phyloP scores from a whole-genome alignment of 2,888 invertebrate genomes.

The Microplitis manilae region DNA sequence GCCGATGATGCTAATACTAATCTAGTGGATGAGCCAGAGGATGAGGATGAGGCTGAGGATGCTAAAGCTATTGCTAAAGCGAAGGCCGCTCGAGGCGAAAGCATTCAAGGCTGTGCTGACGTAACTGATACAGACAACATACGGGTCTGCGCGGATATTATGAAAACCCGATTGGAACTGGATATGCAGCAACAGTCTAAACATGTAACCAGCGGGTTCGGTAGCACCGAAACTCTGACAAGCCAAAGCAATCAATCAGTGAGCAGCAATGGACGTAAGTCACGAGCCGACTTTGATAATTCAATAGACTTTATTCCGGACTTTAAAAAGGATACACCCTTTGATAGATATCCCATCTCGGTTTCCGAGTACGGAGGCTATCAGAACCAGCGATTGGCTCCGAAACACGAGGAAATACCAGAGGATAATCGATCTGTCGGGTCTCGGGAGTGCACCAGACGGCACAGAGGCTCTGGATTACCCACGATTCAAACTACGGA shows the following conservation, averaged over 20 bases:
- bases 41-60: constrained; percentile 34
- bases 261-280: constrained; percentile 62
- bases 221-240: constrained; percentile 67
- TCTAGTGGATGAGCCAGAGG: constrained; percentile 48
- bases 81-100: not conserved
- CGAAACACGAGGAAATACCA: not conserved
- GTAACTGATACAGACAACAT: not conserved
- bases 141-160: constrained; percentile 1
- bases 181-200: not conserved
- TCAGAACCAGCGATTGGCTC: too few relatives aligned
- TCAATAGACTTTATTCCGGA: constrained; percentile 55
- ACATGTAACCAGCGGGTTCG: constrained; percentile 57
- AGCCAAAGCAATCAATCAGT: constrained; percentile 69
- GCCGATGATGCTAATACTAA: constrained; percentile 45
- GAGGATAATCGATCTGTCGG: constrained; percentile 23
- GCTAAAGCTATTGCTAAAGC: not conserved
- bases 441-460: not conserved
- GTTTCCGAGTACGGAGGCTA: not conserved
- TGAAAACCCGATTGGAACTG: constrained; percentile 11
- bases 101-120: not conserved
- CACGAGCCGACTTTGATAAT: constrained; percentile 58
- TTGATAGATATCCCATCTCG: not conserved
- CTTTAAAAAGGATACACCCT: not conserved
- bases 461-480: constrained; percentile 33
- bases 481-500: constrained; percentile 35